Evolutionary conservation across 1,140 invertebrate genomes (phyloP).

Genomic region (Drosophila asahinai): DNA sequence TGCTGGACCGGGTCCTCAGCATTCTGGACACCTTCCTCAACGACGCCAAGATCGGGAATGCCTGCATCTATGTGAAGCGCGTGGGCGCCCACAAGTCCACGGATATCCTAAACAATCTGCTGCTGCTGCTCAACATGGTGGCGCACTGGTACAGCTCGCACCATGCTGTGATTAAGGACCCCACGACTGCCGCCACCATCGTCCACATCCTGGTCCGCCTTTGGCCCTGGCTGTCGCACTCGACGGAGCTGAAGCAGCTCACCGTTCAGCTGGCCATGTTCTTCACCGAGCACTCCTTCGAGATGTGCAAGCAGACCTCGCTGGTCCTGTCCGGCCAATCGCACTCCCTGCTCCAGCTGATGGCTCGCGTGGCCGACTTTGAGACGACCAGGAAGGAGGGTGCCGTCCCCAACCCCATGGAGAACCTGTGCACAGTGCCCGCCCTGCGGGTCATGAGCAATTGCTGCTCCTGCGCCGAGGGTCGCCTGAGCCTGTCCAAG

Average conservation of each 20-base stretch:
- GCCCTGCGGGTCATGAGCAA: conserved; percentile 68
- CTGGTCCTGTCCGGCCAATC: conserved; percentile 28
- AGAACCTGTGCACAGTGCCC: conserved; percentile 12
- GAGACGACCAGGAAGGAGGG: conserved; percentile 70
- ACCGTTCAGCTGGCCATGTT: conserved; percentile 53
- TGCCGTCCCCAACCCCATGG: neutral
- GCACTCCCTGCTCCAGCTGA: conserved; percentile 70
- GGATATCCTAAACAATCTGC: conserved; percentile 62
- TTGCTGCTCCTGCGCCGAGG: conserved; percentile 71
- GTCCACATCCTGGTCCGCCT: conserved; percentile 50
- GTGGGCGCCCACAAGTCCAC: conserved; percentile 69
- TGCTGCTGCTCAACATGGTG: conserved; percentile 62
- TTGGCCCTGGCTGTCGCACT: conserved; percentile 77
- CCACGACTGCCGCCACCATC: conserved; percentile 22
- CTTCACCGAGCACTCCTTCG: conserved; percentile 72
- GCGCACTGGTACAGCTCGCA: conserved; percentile 63
- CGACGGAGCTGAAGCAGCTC: conserved; percentile 55
- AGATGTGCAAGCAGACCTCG: conserved; percentile 70
- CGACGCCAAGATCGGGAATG: conserved; percentile 50
- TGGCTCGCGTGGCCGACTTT: conserved; percentile 60
- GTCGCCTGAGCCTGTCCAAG: conserved; percentile 62
- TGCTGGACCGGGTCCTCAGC: conserved; percentile 50
- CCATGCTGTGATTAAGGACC: conserved; percentile 46
- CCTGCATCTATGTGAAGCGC: conserved; percentile 66
- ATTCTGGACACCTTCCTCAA: conserved; percentile 62